Evolutionary conservation across 2,113 vertebrate species (phyloP).

Genomic region (Candoia aspera): DNA sequence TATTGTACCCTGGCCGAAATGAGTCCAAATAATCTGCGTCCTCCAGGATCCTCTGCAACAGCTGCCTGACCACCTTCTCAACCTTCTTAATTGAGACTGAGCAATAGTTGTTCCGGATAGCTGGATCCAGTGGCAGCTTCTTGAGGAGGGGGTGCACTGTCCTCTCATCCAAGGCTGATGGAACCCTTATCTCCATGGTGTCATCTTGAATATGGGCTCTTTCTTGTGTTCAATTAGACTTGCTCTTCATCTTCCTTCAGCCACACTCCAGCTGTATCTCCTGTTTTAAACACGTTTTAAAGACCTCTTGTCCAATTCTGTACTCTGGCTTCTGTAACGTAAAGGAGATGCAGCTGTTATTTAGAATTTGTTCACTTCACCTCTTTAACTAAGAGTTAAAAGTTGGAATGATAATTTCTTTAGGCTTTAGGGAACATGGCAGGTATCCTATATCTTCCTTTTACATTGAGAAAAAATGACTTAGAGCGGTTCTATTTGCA

Average conservation of each 20-base stretch:
- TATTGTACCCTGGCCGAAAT: background rate
- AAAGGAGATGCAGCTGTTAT: background rate
- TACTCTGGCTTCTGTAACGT: background rate
- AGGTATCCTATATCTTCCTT: background rate
- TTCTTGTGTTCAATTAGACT: background rate
- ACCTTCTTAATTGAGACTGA: background rate
- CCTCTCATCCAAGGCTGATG: background rate
- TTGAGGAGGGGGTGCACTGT: background rate
- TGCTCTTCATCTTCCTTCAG: background rate
- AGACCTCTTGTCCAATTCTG: background rate
- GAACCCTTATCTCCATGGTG: background rate
- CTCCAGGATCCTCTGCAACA: background rate
- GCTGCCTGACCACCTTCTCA: background rate
- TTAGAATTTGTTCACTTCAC: background rate
- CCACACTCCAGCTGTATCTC: background rate
- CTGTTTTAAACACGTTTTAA: background rate
- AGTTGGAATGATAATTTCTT: background rate
- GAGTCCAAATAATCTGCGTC: background rate
- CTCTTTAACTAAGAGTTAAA: background rate
- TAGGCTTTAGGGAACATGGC: background rate
- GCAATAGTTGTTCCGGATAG: background rate
- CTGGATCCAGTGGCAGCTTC: background rate
- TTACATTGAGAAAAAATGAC: background rate
- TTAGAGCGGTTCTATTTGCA: background rate
- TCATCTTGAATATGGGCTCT: background rate